phyloP scores from a whole-genome alignment of 2,113 vertebrate genomes.

The Geococcyx californianus region DNA sequence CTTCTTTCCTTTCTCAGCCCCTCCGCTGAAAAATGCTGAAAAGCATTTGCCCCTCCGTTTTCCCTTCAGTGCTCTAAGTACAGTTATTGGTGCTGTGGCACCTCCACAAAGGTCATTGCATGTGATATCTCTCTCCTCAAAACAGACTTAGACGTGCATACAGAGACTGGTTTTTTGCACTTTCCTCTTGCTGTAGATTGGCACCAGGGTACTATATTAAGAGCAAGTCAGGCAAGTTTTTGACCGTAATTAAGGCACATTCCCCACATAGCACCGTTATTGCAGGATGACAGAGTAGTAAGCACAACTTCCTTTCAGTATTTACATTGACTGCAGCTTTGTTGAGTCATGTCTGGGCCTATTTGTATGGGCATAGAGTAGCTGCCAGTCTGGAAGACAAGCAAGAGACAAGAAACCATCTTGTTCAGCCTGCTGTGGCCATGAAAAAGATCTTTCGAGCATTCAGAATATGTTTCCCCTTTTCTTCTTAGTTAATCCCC shows the following conservation, averaged over 20 bases:
- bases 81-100: background rate
- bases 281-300: background rate
- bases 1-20: background rate
- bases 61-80: background rate
- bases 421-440: background rate
- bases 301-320: background rate
- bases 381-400: background rate
- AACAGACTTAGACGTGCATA: accelerated
- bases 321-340: conserved; percentile 6
- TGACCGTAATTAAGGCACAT: background rate
- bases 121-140: accelerated
- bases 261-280: background rate
- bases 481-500: background rate
- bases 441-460: background rate
- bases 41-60: background rate
- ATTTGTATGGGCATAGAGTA: background rate
- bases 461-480: background rate
- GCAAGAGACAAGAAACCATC: background rate
- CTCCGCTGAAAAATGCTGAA: no score
- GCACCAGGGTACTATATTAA: background rate
- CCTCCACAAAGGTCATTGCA: background rate
- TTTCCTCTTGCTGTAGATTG: background rate
- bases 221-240: background rate
- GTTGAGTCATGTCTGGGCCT: conserved; percentile 38
- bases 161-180: background rate